Evolutionary conservation across 2,888 invertebrate species (phyloP).

Genomic region (Noctua janthina): DNA sequence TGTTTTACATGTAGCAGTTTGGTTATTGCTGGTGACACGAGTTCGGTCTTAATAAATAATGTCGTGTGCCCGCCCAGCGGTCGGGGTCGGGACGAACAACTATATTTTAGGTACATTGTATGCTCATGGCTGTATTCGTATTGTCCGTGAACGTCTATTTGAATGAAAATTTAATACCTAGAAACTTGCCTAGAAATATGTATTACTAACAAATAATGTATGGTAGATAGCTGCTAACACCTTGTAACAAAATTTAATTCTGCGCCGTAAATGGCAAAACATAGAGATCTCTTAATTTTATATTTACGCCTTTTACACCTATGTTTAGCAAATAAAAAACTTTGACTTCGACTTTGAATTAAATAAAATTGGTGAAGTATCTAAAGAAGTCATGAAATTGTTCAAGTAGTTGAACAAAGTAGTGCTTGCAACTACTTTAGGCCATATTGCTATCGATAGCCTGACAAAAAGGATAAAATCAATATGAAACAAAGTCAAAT

Average conservation of each 20-base stretch:
- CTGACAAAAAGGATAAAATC: neutral
- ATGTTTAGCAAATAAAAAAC: no score
- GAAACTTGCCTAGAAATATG: no score
- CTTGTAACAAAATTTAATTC: no score
- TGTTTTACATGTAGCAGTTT: slow-evolving; percentile 67
- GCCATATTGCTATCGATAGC: neutral
- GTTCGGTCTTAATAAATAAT: slow-evolving; percentile 71
- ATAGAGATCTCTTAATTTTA: no score
- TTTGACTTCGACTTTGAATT: slow-evolving; percentile 17
- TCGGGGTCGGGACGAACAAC: slow-evolving; percentile 60
- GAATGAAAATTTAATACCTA: slow-evolving; percentile 1
- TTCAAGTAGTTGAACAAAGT: neutral
- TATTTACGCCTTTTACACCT: no score
- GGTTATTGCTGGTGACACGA: slow-evolving; percentile 69
- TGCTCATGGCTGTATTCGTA: slow-evolving; percentile 39
- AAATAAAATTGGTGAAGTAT: slow-evolving; percentile 31
- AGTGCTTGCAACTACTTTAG: neutral
- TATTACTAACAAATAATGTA: no score
- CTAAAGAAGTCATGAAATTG: neutral
- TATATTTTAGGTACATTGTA: slow-evolving; percentile 60
- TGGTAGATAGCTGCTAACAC: no score
- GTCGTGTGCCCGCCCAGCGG: slow-evolving; percentile 61
- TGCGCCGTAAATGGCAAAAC: no score
- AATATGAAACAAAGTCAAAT: neutral
- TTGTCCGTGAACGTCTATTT: slow-evolving; percentile 42